Evolutionary conservation across 2,113 vertebrate genomes (phyloP).

Genomic region (Melierax canorus): DNA sequence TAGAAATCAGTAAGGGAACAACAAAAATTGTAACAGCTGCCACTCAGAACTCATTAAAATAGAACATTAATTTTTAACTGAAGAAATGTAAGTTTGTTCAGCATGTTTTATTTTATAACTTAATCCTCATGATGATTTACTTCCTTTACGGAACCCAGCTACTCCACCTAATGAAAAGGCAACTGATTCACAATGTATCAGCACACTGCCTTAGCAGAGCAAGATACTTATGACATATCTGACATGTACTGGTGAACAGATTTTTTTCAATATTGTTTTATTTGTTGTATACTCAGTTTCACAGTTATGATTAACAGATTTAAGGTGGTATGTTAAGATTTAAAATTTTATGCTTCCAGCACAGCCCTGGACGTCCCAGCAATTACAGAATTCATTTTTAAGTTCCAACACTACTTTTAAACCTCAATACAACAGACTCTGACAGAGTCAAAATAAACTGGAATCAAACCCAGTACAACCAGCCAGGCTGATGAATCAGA

Average conservation of each 20-base stretch:
- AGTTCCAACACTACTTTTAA: background rate
- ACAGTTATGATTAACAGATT: background rate
- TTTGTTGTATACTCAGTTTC: background rate
- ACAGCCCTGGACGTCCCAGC: background rate
- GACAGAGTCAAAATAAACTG: background rate
- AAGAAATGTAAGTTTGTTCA: background rate
- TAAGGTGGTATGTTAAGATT: fast-evolving
- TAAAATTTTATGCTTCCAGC: background rate
- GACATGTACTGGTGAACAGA: background rate
- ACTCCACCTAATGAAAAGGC: background rate
- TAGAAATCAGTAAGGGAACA: background rate
- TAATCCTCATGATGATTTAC: background rate
- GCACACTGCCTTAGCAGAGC: background rate
- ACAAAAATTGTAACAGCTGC: background rate
- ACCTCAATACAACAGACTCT: background rate
- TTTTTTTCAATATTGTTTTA: background rate
- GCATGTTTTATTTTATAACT: background rate
- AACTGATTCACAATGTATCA: background rate
- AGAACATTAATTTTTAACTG: background rate
- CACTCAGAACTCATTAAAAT: background rate
- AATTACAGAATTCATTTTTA: background rate
- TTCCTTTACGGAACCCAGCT: background rate
- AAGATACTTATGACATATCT: background rate
- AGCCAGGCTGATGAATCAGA: background rate
- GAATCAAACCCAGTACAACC: background rate